Conservation (phyloP, 2,113 vertebrate species). For the Sphyrna mokarran region DNA sequence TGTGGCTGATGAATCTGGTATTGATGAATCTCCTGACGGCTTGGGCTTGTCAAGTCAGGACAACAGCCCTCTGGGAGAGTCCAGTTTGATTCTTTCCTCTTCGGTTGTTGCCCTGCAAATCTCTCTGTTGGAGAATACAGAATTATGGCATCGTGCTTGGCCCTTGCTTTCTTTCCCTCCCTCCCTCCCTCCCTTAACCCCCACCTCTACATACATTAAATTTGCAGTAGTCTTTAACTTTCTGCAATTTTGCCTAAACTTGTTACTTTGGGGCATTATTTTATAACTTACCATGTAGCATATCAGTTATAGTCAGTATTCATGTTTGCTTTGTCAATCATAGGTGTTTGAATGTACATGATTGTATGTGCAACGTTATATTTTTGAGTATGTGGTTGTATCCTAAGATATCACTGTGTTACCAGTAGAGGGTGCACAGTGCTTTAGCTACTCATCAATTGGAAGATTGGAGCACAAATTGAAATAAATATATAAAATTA, state of each 20-base stretch:
- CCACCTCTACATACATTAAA: neutral
- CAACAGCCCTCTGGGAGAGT: no score
- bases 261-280: neutral
- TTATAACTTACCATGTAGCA: neutral
- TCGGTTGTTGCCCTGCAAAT: no score
- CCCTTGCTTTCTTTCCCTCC: neutral
- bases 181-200: neutral
- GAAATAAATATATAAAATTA: no score
- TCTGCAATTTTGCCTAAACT: neutral
- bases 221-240: neutral
- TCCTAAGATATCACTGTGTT: neutral
- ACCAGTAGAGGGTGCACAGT: conserved; percentile 14
- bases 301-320: neutral
- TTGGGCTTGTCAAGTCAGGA: no score
- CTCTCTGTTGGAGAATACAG: no score
- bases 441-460: neutral
- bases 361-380: no score
- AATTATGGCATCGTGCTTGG: neutral
- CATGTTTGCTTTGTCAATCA: neutral
- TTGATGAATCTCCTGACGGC: no score
- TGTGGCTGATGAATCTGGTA: no score
- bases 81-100: no score
- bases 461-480: neutral
- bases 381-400: neutral
- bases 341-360: neutral